phyloP scores from a whole-genome alignment of 2,888 invertebrate species.

The Melitaea athalia region DNA sequence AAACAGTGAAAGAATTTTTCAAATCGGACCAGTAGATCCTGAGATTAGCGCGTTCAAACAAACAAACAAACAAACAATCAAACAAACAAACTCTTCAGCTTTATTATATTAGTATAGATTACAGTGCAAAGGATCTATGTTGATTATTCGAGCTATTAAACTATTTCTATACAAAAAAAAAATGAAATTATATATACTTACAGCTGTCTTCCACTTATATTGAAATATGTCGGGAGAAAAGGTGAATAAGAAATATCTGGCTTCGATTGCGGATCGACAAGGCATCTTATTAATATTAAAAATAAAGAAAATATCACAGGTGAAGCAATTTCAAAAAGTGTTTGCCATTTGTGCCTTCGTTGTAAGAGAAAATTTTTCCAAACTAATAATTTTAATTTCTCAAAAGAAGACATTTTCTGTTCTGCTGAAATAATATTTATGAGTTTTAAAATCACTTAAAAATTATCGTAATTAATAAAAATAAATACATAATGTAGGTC shows the following conservation, averaged over 20 bases:
- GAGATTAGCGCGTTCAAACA: too few relatives aligned
- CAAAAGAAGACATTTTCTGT: slow-evolving; percentile 66
- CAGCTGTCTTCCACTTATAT: slow-evolving; percentile 65
- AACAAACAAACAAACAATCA: too few relatives aligned
- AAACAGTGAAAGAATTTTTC: too few relatives aligned
- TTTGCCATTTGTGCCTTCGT: slow-evolving; percentile 87
- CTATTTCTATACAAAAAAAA: too few relatives aligned
- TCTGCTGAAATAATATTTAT: slow-evolving; percentile 20
- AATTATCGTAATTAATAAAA: neutral
- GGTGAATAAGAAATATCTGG: slow-evolving; percentile 61
- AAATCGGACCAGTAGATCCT: too few relatives aligned
- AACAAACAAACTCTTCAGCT: too few relatives aligned
- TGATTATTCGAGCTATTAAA: too few relatives aligned
- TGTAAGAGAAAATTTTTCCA: slow-evolving; percentile 93
- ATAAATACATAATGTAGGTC: neutral
- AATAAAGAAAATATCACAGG: slow-evolving; percentile 87
- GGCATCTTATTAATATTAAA: slow-evolving; percentile 86
- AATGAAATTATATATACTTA: slow-evolving; percentile 51
- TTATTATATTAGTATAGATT: too few relatives aligned
- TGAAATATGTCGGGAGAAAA: slow-evolving; percentile 72
- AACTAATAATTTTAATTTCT: slow-evolving; percentile 86
- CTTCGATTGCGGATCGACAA: slow-evolving; percentile 84
- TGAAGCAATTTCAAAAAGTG: slow-evolving; percentile 86
- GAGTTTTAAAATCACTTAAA: neutral
- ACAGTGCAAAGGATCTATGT: neutral